phyloP scores from a whole-genome alignment of 2,797 vertebrate genomes.

The Semaprochilodus insignis region DNA sequence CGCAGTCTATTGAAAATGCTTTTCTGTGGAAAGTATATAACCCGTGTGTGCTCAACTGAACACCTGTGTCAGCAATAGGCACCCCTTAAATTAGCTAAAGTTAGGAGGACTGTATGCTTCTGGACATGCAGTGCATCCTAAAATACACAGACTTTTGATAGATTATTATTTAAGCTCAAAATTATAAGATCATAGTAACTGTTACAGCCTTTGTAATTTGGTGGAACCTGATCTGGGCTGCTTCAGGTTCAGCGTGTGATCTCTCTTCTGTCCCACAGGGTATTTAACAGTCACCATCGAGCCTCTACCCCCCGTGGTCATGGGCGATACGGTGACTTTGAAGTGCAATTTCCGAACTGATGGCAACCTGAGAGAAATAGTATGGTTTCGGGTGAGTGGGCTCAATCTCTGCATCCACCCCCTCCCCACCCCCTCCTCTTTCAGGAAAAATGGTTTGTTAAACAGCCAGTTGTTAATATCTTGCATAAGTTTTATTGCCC shows the following conservation, averaged over 20 bases:
- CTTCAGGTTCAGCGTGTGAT: conserved; percentile 41
- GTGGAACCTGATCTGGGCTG: conserved; percentile 13
- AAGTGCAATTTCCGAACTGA: conserved; percentile 96
- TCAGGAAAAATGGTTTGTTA: conserved; percentile 26
- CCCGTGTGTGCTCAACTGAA: not conserved
- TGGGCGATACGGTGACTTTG: conserved; percentile 91
- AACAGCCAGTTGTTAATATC: conserved; percentile 22
- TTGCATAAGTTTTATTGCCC: conserved; percentile 16
- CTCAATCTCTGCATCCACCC: not conserved
- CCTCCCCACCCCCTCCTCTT: not conserved
- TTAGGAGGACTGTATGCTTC: not conserved
- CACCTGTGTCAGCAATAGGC: not conserved
- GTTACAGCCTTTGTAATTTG: conserved; percentile 12
- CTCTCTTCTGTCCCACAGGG: conserved; percentile 71
- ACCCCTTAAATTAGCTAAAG: not conserved
- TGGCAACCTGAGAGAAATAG: conserved; percentile 90
- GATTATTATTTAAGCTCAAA: not conserved
- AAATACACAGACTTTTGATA: too few relatives aligned
- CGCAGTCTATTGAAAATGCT: not conserved
- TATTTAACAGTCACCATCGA: conserved; percentile 92
- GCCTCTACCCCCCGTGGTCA: conserved; percentile 88
- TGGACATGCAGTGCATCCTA: not conserved
- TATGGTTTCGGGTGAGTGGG: conserved; percentile 91
- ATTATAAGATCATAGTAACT: not conserved
- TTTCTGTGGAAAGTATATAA: not conserved